Evolutionary conservation across 2,113 vertebrate genomes (phyloP), one percentile per base, ranked within the genome.

Genomic region (Hydrolagus affinis): DNA sequence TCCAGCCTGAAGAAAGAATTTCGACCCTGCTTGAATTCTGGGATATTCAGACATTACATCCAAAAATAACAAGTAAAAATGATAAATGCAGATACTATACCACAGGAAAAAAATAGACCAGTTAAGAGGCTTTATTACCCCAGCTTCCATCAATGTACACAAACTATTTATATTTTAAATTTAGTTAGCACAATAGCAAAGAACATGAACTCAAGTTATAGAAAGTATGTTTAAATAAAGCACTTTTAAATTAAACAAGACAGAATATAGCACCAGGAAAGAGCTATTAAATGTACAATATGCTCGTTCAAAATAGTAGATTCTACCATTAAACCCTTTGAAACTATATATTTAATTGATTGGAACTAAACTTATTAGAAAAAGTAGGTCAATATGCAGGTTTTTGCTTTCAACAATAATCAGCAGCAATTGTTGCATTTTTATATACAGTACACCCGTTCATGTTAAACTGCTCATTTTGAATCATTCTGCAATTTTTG

Each of bases 161-260:
- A 66, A 80, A 64, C 64, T 80, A 80, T 64, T 80, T 80, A 80
- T 60, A 80, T 64, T 80, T 80, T 80, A 64, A 80, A 80, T 62
- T 64, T 80, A 64, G 23, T 64, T 80, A 14, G 59, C 62, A 80
- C 28, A 80, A 80, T 80, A 80, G 60, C 59, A 15, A n/a, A 80
- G 59, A 80, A 64, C 30, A 80, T 10, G 25, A n/a, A 80, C 19
- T 80, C 11, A 62, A 64, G 59, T 17, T 64, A 62, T 80, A 80
- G 59, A 80, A 80, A 80, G 64, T 77, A 23, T 59, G 25, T 64
- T 80, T 80, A 80, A 80, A 80, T 80, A 80, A 80, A 80, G 59
- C 59, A 80, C 28, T 80, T 56, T 80, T 80, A 80, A 80, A 25
- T 62, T 66, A 64, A 80, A 80, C 64, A 60, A n/a, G 59, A 64